Base-by-base conservation (phyloP, 1,140 invertebrate species). In the Atta texana region DNA sequence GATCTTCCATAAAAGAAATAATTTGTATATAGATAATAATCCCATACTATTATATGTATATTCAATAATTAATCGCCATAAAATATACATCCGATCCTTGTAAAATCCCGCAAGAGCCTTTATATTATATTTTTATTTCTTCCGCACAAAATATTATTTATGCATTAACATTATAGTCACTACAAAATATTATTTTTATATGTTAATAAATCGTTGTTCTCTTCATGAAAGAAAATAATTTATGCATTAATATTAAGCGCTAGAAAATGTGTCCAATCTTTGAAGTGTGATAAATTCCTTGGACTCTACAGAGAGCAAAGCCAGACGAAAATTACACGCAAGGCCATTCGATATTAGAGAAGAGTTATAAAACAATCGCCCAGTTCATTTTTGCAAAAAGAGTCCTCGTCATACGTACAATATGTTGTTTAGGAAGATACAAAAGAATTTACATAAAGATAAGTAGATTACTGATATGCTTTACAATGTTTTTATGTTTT, bases 1-100 rank as follows among this genome's bases (percentile, higher is more conserved):
- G 16, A 71, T 71, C 16, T 69, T 39, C 28, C 21, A 4, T 44
- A 57, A 71, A 59, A 12, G 24, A 71, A 81, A 81, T 71, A 59
- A 81, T 57, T 81, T 81, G 28, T 71, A 3, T 44, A 55, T 44
- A 55, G 2, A 49, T 81, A 71, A 69, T 28, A 69, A 81, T 81
- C 10, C 31, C 68, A 61, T 44, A 21, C 7, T 57, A 51, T 4
- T 24, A 39, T n/a, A 24, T 39, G 7, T 44, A 68, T 68, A 69
- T 55, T 71, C 69, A 21, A 28, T 69, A 69, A 69, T 55, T 51
- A 66, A 64, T 68, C 7, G 8, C 77, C 49, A 71, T 0, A 81
- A 81, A 81, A 81, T 69, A 55, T 55, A 80, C 68, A 28, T 18
- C 21, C 16, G 10, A 63, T 21, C 16, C 18, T 63, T 55, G 51